Percentiles rank a stretch among this genome's conserved stretches.
phyloP scores from a whole-genome alignment of 2,797 vertebrate genomes.

The Apogon talboti region DNA sequence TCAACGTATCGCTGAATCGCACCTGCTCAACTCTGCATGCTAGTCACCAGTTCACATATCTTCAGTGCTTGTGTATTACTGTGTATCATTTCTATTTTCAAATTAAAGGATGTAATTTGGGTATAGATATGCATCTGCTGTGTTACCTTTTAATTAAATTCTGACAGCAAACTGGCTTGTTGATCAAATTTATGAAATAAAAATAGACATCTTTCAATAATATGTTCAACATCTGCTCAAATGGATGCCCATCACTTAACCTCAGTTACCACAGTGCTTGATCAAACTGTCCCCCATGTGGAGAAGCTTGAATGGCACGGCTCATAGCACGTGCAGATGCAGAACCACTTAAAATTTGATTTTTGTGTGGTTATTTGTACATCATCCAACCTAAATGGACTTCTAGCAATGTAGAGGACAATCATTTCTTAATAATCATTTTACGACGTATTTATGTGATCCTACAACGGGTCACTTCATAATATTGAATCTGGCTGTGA shows the following conservation, averaged over 20 bases:
- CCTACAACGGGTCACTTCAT: neutral
- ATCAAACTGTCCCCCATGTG: slow-evolving; percentile 35
- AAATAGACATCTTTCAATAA: slow-evolving; percentile 3
- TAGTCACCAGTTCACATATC: slow-evolving; percentile 52
- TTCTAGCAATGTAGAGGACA: slow-evolving; percentile 43
- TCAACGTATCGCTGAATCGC: slow-evolving; percentile 53
- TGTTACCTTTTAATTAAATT: slow-evolving; percentile 10
- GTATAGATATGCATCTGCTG: neutral
- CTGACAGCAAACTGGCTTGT: slow-evolving; percentile 9
- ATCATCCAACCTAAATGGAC: slow-evolving; percentile 57
- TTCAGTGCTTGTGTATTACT: slow-evolving; percentile 34
- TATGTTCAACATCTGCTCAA: slow-evolving; percentile 20
- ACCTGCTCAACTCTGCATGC: slow-evolving; percentile 74
- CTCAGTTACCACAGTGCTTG: slow-evolving; percentile 21
- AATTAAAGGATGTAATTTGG: slow-evolving; percentile 13
- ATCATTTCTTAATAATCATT: neutral
- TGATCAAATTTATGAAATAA: slow-evolving; percentile 9
- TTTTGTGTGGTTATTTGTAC: slow-evolving; percentile 45
- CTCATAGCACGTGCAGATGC: slow-evolving; percentile 46
- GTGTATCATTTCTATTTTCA: slow-evolving; percentile 32
- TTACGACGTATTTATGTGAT: neutral
- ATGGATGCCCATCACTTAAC: slow-evolving; percentile 25
- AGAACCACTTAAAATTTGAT: slow-evolving; percentile 35
- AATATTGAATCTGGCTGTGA: neutral
- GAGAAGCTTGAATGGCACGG: slow-evolving; percentile 40